A percentile compares a stretch with the other conserved stretches of the same genome.
Conservation (phyloP, 2,888 invertebrate species). For the Cinara cedri region DNA sequence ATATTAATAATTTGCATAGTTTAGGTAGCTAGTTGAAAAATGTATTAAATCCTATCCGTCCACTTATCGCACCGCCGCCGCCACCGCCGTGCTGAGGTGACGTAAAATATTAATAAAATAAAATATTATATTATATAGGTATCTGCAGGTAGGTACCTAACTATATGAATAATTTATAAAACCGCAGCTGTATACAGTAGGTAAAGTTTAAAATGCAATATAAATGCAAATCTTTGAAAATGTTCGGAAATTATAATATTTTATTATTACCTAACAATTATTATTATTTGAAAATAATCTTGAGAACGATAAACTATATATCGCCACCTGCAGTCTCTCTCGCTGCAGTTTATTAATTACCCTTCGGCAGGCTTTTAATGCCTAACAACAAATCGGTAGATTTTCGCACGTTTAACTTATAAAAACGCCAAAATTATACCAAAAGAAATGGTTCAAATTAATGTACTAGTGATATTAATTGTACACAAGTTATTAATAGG, state of each 20-base stretch:
- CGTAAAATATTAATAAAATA: conserved; percentile 28
- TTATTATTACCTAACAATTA: conserved; percentile 12
- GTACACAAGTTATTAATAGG: too few relatives aligned
- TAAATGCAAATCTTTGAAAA: conserved; percentile 40
- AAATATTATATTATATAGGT: neutral
- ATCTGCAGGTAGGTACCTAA: too few relatives aligned
- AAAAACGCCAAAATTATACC: too few relatives aligned
- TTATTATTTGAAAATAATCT: conserved; percentile 23
- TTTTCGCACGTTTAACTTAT: too few relatives aligned
- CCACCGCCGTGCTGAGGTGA: too few relatives aligned
- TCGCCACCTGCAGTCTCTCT: neutral
- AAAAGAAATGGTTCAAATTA: too few relatives aligned
- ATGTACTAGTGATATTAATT: too few relatives aligned
- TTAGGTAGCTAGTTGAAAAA: too few relatives aligned
- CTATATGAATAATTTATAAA: conserved; percentile 33
- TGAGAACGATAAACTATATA: conserved; percentile 16
- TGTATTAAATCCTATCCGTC: too few relatives aligned
- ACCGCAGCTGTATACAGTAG: neutral
- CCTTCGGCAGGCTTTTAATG: neutral
- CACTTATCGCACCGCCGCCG: too few relatives aligned
- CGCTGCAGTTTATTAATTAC: neutral
- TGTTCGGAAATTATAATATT: conserved; percentile 15
- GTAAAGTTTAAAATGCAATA: conserved; percentile 24
- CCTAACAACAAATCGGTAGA: too few relatives aligned
- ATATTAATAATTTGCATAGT: too few relatives aligned